A percentile compares a stretch with the other conserved stretches of the same genome.
Evolutionary conservation across 2,888 invertebrate species (phyloP).

Genomic region (Cheilosia vernalis): DNA sequence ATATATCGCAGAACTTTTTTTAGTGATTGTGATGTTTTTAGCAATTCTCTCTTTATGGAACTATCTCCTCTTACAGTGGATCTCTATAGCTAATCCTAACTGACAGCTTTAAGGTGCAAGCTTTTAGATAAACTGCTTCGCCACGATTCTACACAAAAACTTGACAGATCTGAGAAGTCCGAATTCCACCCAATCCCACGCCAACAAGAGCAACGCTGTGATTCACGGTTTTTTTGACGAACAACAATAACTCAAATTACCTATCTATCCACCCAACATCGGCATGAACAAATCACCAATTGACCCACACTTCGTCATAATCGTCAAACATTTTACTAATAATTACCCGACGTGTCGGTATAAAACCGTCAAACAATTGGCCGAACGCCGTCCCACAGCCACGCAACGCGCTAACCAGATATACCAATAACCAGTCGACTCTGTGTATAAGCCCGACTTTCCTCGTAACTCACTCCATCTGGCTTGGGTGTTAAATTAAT

Average conservation of each 20-base stretch:
- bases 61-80: background rate
- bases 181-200: constrained; percentile 30
- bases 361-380: constrained; percentile 29
- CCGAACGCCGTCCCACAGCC: constrained; percentile 12
- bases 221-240: constrained; percentile 29
- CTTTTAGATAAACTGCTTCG: background rate
- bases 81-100: background rate
- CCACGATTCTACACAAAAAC: background rate
- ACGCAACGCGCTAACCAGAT: constrained; percentile 7
- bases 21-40: too few species aligned
- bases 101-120: background rate
- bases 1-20: too few species aligned
- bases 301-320: constrained; percentile 39
- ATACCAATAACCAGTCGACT: constrained; percentile 2
- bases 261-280: constrained; percentile 10
- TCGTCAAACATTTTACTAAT: constrained; percentile 38
- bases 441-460: background rate
- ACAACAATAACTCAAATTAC: constrained; percentile 44
- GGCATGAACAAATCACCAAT: constrained; percentile 41
- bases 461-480: constrained; percentile 38
- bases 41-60: too few species aligned
- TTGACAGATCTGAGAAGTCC: constrained; percentile 14
- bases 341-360: constrained; percentile 23
- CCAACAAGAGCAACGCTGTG: constrained; percentile 23
- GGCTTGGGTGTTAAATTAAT: constrained; percentile 64